phyloP scores from a whole-genome alignment of 2,113 vertebrate species.

The Spea multiplicata region DNA sequence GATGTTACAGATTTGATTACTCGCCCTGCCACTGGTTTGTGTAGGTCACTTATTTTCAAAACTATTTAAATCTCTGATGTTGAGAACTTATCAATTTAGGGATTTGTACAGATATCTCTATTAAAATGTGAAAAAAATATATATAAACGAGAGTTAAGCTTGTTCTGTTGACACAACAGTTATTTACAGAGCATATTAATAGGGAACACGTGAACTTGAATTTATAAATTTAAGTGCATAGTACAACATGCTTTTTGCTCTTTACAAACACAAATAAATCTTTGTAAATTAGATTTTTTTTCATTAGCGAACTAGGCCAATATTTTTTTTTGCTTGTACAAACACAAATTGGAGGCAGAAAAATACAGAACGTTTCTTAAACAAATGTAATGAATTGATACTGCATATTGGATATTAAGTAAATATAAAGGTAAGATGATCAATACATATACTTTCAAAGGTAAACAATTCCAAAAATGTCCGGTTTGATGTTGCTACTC shows the following conservation, averaged over 20 bases:
- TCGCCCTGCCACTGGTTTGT: slow-evolving; percentile 51
- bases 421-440: neutral
- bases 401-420: neutral
- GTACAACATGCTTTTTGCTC: slow-evolving; percentile 24
- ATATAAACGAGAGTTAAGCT: slow-evolving; percentile 45
- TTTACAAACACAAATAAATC: slow-evolving; percentile 23
- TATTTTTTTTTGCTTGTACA: slow-evolving; percentile 2
- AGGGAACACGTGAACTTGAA: slow-evolving; percentile 28
- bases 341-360: neutral
- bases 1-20: slow-evolving; percentile 66
- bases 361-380: neutral
- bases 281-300: slow-evolving; percentile 25
- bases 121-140: slow-evolving; percentile 47
- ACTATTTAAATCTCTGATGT: slow-evolving; percentile 51
- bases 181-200: slow-evolving; percentile 35
- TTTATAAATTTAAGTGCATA: slow-evolving; percentile 35
- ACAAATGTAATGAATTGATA: slow-evolving; percentile 3
- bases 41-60: slow-evolving; percentile 62
- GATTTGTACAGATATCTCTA: slow-evolving; percentile 55
- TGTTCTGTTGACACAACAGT: slow-evolving; percentile 18
- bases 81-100: slow-evolving; percentile 50
- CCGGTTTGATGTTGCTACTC: slow-evolving; percentile 1
- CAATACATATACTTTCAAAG: slow-evolving; percentile 16
- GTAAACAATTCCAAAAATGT: slow-evolving; percentile 2
- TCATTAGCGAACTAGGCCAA: slow-evolving; percentile 18